These are phyloP conservation scores for Clinocottus analis DNA, from an alignment of 2,113 vertebrate genomes.

Conservation along the genomic window DNA sequence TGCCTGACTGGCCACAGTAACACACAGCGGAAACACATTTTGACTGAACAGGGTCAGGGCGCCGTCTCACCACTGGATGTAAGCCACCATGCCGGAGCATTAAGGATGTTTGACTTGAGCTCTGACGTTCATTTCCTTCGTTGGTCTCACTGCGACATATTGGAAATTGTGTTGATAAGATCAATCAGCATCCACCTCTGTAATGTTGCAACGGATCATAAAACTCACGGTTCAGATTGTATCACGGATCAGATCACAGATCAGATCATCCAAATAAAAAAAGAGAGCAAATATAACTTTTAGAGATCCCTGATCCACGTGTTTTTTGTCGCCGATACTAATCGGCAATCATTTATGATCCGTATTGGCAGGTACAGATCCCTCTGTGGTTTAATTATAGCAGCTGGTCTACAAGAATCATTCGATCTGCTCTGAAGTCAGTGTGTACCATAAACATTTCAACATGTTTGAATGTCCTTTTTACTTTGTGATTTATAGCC, in stretches of 20 bases:
- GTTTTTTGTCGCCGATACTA: no score
- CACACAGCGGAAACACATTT: constrained; percentile 60
- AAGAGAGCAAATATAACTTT: neutral
- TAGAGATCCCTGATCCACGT: no score
- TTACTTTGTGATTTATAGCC: no score
- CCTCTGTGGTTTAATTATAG: no score
- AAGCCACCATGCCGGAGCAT: constrained; percentile 25
- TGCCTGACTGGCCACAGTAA: constrained; percentile 51
- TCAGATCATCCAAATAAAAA: neutral
- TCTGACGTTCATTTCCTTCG: neutral
- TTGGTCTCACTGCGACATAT: neutral
- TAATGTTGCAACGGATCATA: neutral
- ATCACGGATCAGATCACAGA: neutral
- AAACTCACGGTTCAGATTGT: neutral
- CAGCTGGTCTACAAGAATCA: no score
- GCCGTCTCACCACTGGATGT: constrained; percentile 30
- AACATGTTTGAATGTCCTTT: no score
- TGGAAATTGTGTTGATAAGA: constrained; percentile 13
- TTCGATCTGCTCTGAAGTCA: no score
- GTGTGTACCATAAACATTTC: no score
- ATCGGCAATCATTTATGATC: no score
- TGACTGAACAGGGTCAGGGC: constrained; percentile 77
- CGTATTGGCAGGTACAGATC: no score
- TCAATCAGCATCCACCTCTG: neutral
- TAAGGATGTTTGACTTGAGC: constrained; percentile 40